Base-by-base conservation (phyloP, 2,888 invertebrate genomes). In the Drosophila tanythrix region DNA sequence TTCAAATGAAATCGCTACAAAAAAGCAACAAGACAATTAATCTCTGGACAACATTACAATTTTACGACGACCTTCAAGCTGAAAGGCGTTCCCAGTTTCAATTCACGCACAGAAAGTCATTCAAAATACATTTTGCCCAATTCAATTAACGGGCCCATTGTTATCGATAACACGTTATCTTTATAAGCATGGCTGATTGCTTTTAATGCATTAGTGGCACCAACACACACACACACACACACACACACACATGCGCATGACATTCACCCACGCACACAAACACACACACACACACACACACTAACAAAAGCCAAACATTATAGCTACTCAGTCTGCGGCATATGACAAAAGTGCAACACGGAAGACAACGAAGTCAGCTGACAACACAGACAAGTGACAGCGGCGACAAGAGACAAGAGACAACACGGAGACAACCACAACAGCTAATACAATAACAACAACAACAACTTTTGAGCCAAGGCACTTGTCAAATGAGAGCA, bases 71-170 rank as follows among this genome's bases (percentile, higher is more conserved):
- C 87, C 83, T 83, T 86, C 81, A 65, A 63, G 36, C 36, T 51
- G 60, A 25, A 56, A 52, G 55, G 29, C 27, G 43, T 51, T 52
- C 33, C 46, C 40, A 25, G 25, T 46, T 25, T 51, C 63, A 36
- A 63, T 84, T 84, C 74, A 85, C 88, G 84, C 88, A 79, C 69
- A 52, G 83, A 86, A 85, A 86, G 65, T 55, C 74, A 85, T 68
- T 69, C 53, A 67, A 51, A 63, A 51, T 7, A 10, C 63, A 40
- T 62, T 81, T 53, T 53, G 58, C 52, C 50, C 76, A 76, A 82
- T 81, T 84, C 82, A 85, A 85, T 85, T 87, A 85, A 81, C 75
- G 50, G 50, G 40, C 33, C 82, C 70, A 87, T 85, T 85, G 85
- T 85, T 81, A 59, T 65, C 56, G 61, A 29, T 53, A 61, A 29